These are phyloP conservation scores for Ibidorhyncha struthersii DNA, from an alignment of 2,113 vertebrate species.

Conservation along the genomic window DNA sequence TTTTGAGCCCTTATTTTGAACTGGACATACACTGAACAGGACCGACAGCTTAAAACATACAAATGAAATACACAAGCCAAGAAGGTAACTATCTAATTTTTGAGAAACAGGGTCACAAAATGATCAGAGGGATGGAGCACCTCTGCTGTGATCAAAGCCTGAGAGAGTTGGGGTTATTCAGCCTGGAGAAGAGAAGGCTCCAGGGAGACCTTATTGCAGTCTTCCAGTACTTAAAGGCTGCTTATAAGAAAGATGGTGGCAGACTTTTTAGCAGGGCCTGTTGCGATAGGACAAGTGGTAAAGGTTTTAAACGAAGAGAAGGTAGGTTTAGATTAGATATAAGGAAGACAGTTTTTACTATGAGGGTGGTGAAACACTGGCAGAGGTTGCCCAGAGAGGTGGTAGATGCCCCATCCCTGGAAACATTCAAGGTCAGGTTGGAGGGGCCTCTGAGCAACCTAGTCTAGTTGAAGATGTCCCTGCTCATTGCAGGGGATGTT, in stretches of 20 bases:
- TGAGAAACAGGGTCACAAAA: neutral
- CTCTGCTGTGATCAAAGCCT: neutral
- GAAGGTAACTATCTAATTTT: neutral
- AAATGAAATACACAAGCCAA: neutral
- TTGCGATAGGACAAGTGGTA: rapidly evolving
- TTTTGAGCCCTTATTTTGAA: neutral
- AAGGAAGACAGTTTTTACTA: neutral
- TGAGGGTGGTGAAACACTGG: neutral
- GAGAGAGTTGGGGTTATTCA: neutral
- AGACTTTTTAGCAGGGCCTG: neutral
- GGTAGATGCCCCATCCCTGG: neutral
- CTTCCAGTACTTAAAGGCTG: rapidly evolving
- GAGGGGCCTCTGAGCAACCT: neutral
- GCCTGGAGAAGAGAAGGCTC: neutral
- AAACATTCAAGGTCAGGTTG: neutral
- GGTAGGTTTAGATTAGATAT: neutral
- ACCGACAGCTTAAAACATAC: neutral
- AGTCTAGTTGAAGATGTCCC: neutral
- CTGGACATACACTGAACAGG: neutral
- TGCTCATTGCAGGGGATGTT: neutral
- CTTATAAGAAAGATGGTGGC: neutral
- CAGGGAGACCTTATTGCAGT: rapidly evolving
- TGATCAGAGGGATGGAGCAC: neutral
- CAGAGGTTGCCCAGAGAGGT: neutral
- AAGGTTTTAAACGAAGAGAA: neutral